These are phyloP conservation scores for Calidris pygmaea DNA, from an alignment of 2,113 vertebrate genomes.

Conservation along the genomic window DNA sequence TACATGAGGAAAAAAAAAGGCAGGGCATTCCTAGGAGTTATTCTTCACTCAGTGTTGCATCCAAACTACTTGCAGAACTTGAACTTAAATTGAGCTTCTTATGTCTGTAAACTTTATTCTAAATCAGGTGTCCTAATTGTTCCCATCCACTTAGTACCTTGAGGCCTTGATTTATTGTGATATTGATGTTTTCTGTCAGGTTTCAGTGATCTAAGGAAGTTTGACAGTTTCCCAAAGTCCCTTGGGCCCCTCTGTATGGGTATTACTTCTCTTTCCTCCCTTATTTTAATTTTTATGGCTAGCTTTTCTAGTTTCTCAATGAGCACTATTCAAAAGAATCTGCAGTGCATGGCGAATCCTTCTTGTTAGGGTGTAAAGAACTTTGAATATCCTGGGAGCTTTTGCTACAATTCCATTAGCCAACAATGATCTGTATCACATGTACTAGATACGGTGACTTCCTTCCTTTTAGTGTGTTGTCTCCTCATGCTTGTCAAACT, in stretches of 20 bases:
- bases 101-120: background rate
- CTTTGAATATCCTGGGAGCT: background rate
- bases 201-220: background rate
- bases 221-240: background rate
- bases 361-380: background rate
- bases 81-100: background rate
- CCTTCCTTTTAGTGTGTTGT: background rate
- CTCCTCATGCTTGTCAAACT: background rate
- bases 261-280: background rate
- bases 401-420: background rate
- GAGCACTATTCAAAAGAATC: background rate
- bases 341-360: background rate
- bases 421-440: rapidly evolving
- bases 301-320: background rate
- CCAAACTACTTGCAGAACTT: background rate
- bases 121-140: background rate
- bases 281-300: background rate
- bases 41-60: background rate
- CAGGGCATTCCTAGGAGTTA: background rate
- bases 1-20: rapidly evolving
- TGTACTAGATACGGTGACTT: background rate
- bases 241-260: background rate
- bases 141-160: background rate
- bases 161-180: background rate
- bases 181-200: background rate